phyloP scores from a whole-genome alignment of 2,113 vertebrate genomes.

The Poecile atricapillus region DNA sequence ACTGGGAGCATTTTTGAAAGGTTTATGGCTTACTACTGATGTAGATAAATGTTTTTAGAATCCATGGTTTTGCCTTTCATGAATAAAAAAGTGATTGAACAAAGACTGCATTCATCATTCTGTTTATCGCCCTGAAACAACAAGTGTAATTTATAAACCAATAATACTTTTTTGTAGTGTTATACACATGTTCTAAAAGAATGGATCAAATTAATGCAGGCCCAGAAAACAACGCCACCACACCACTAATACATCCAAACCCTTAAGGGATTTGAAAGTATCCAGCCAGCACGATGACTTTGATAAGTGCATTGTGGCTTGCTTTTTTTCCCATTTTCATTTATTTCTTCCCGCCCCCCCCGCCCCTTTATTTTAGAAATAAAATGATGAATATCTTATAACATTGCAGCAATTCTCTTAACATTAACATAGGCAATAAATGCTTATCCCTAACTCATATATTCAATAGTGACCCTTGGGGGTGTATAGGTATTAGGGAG shows the following conservation, averaged over 20 bases:
- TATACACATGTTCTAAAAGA: constrained; percentile 75
- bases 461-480: neutral
- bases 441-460: neutral
- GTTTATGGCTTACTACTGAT: constrained; percentile 78
- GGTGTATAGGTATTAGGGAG: accelerated
- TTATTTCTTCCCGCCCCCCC: accelerated
- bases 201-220: constrained; percentile 71
- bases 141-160: constrained; percentile 80
- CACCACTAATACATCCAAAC: constrained; percentile 57
- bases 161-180: constrained; percentile 72
- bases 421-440: neutral
- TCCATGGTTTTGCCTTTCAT: constrained; percentile 74
- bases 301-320: neutral
- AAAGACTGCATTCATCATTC: constrained; percentile 78
- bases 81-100: constrained; percentile 80
- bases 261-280: constrained; percentile 62
- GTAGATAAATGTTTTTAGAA: constrained; percentile 78
- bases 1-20: constrained; percentile 74
- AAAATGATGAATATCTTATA: neutral
- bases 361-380: neutral
- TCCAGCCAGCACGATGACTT: constrained; percentile 32
- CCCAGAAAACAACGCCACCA: constrained; percentile 21
- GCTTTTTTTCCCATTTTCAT: neutral
- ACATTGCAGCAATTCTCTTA: neutral
- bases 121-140: constrained; percentile 77